Base-by-base conservation (phyloP, 2,888 invertebrate genomes). In the Chironomus riparius region DNA sequence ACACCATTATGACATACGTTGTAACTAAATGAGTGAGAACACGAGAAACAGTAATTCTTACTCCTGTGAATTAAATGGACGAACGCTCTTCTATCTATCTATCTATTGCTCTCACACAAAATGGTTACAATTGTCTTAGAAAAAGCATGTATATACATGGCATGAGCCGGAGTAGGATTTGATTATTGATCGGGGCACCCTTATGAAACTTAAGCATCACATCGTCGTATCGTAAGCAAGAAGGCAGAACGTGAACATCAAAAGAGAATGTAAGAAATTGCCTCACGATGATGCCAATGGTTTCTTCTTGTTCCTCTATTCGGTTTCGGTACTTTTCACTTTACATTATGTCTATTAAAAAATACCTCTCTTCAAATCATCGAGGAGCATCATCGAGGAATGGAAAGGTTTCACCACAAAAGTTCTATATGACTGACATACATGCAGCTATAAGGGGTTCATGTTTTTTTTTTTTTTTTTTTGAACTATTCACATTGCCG, bases 231-330 rank as follows among this genome's bases (percentile, higher is more conserved):
- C 56, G 56, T 18, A 56, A 56, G 65, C 65, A 65, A 38, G 22
- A 65, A 24, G 65, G 56, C 56, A 74, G 74, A 74, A 74, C 74
- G 68, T 68, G 74, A 47, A 56, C 21, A 65, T 28, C 18, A 72
- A 74, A 74, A 74, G 74, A 74, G 74, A 74, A 74, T 68, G 74
- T 62, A 74, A 68, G 68, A 68, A 74, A 74, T 72, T 47, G 74
- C 68, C 22, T 47, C 68, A n/a, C 68, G 73, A 73, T 74, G 74
- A 68, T 65, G 68, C 68, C 74, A 74, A 22, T 21, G 65, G 38
- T n/a, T 47, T 73, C 72, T 73, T 74, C 68, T 74, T 74, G 13
- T 68, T 68, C 70, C 24, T 71, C 71, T 56, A 71, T 71, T 70
- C 15, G 56, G 56, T 56, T 56, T 56, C 15, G 50, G 71, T 71